Percentiles rank a stretch among this genome's conserved stretches.
Conservation (phyloP, 2,797 vertebrate species). For the Spinibarbus caldwelli region DNA sequence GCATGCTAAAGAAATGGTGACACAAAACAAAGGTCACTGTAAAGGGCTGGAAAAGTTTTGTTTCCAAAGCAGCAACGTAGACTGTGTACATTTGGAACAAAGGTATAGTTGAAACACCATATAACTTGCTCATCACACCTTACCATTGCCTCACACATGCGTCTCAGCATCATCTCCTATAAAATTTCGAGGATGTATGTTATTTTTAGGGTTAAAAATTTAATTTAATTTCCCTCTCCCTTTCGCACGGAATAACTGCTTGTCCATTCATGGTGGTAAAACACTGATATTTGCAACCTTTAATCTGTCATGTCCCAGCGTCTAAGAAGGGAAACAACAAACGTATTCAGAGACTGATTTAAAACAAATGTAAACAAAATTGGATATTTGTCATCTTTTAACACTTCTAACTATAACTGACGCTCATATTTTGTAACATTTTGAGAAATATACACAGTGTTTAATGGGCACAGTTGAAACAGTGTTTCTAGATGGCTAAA, state of each 20-base stretch:
- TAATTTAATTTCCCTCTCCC: background rate
- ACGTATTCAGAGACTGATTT: too few species aligned
- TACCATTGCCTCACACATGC: background rate
- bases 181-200: background rate
- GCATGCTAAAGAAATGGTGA: background rate
- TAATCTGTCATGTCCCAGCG: too few species aligned
- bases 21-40: background rate
- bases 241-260: background rate
- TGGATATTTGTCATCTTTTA: background rate
- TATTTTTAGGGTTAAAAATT: background rate
- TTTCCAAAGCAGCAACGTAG: background rate
- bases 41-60: background rate
- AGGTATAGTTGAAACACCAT: background rate
- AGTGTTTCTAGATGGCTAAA: background rate
- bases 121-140: background rate
- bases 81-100: background rate
- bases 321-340: too few species aligned
- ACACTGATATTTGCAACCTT: background rate
- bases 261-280: background rate
- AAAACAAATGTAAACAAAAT: background rate
- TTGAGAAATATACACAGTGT: background rate
- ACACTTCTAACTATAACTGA: too few species aligned
- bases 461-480: background rate
- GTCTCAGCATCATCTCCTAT: background rate
- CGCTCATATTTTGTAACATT: background rate